Percentiles rank a stretch among this genome's conserved stretches.
phyloP scores from a whole-genome alignment of 92 coral and sea anemone species.

The Montipora capitata region DNA sequence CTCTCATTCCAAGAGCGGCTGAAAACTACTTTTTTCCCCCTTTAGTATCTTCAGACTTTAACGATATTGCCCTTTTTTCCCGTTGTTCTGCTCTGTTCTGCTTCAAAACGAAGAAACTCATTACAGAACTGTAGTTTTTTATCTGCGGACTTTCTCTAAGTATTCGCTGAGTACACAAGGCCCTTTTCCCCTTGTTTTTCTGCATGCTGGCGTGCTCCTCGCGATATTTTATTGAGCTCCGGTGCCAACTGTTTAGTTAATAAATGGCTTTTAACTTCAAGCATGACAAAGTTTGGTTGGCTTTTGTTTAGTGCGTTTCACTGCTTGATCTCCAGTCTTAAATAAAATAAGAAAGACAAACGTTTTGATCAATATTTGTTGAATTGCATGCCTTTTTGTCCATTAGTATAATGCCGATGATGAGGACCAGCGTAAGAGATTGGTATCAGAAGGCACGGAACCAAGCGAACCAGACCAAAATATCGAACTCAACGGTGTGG shows the following conservation, averaged over 20 bases:
- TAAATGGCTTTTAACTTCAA: background rate
- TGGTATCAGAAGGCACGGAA: constrained; percentile 45
- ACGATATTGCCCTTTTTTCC: background rate
- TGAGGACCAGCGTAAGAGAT: constrained; percentile 46
- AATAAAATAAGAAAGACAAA: background rate
- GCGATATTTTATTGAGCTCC: background rate
- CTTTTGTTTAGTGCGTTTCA: no score
- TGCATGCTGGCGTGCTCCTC: background rate
- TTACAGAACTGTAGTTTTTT: no score
- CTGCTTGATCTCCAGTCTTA: no score
- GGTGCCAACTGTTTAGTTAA: background rate
- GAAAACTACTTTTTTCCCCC: background rate
- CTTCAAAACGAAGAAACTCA: no score
- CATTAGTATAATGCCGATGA: background rate
- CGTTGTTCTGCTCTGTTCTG: no score
- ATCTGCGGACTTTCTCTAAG: no score
- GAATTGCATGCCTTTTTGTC: background rate
- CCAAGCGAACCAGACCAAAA: constrained; percentile 37
- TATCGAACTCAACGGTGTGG: constrained; percentile 23
- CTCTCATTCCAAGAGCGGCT: background rate
- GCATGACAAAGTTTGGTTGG: no score
- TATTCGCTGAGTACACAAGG: background rate
- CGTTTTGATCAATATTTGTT: background rate
- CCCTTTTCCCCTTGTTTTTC: background rate
- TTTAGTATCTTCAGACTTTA: background rate